Conservation (phyloP, 2,113 vertebrate genomes). For the Onychostruthus taczanowskii region DNA sequence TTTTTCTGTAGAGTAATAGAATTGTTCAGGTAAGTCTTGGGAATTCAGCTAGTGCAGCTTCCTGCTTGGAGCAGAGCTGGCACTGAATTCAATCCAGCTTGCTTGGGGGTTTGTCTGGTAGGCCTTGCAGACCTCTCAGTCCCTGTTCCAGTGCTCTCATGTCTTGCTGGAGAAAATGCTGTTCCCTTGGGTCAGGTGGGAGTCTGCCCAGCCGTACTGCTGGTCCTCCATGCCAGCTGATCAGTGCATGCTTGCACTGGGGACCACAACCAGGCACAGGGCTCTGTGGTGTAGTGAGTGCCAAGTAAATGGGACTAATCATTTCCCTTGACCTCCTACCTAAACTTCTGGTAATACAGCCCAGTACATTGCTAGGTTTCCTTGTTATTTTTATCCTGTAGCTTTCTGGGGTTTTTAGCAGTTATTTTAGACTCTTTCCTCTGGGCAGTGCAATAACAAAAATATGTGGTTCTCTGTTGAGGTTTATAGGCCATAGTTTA, state of each 20-base stretch:
- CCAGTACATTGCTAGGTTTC: background rate
- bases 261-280: fast-evolving
- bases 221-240: background rate
- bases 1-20: background rate
- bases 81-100: background rate
- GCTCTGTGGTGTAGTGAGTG: background rate
- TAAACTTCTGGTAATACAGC: background rate
- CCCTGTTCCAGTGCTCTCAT: background rate
- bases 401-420: background rate
- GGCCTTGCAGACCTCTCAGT: background rate
- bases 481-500: conserved; percentile 5
- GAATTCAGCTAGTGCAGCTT: background rate
- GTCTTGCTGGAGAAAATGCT: background rate
- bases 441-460: background rate
- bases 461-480: background rate
- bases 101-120: background rate
- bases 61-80: background rate
- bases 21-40: background rate
- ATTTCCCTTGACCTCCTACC: conserved; percentile 36
- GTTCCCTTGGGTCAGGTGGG: background rate
- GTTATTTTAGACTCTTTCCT: conserved; percentile 39
- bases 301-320: background rate
- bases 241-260: fast-evolving
- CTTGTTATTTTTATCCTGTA: conserved; percentile 32
- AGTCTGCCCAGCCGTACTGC: fast-evolving